Evolutionary conservation across 2,797 vertebrate genomes (phyloP).

Genomic region (Paratrypauchen microcephalus): DNA sequence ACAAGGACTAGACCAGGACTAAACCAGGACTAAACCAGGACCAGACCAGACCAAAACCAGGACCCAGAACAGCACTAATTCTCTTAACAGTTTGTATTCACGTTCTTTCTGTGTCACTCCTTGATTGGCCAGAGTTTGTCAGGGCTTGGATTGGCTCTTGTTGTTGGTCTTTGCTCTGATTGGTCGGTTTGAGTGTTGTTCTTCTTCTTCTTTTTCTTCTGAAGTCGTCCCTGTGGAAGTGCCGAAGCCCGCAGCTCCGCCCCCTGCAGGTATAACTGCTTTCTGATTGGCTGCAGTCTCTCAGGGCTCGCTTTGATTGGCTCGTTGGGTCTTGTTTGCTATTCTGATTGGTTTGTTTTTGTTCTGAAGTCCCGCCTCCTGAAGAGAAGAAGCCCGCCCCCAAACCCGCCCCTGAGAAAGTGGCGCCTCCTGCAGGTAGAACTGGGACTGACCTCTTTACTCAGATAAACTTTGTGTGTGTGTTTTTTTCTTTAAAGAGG

Average conservation of each 20-base stretch:
- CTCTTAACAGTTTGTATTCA: neutral
- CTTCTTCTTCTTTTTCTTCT: neutral
- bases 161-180: neutral
- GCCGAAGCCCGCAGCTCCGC: constrained; percentile 26
- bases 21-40: neutral
- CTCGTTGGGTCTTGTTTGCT: too few relatives aligned
- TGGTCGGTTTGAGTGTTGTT: too few relatives aligned
- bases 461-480: too few relatives aligned
- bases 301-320: too few relatives aligned
- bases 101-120: neutral
- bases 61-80: neutral
- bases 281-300: neutral
- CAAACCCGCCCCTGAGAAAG: neutral
- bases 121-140: neutral
- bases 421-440: too few relatives aligned
- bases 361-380: too few relatives aligned
- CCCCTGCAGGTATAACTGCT: constrained; percentile 80
- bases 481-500: too few relatives aligned
- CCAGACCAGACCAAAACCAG: too few relatives aligned
- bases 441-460: too few relatives aligned
- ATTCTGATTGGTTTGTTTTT: too few relatives aligned
- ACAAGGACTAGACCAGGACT: neutral
- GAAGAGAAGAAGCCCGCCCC: too few relatives aligned
- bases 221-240: neutral
- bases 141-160: neutral